Evolutionary conservation across 2,113 vertebrate species (phyloP).

Genomic region (Phyllostomus hastatus): DNA sequence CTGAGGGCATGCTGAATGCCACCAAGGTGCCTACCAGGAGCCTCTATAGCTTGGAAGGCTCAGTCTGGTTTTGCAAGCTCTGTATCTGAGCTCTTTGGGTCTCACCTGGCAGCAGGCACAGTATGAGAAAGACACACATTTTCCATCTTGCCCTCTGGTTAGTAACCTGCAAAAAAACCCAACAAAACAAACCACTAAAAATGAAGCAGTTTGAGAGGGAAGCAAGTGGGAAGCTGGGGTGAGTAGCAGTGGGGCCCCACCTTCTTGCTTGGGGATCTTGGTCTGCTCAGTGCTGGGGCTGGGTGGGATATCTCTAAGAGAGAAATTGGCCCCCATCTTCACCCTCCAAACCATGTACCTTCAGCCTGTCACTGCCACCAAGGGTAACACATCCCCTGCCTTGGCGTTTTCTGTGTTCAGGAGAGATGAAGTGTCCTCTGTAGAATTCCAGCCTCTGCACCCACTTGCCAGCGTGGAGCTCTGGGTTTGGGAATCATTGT

Average conservation of each 20-base stretch:
- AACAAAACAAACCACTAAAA: neutral
- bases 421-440: neutral
- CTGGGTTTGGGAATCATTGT: accelerated
- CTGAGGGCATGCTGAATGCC: accelerated
- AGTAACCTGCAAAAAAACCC: slow-evolving; percentile 32
- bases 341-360: accelerated
- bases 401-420: neutral
- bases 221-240: neutral
- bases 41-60: neutral
- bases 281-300: neutral
- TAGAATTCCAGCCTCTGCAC: neutral
- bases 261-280: neutral
- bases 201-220: neutral
- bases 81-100: neutral
- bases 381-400: neutral
- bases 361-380: neutral
- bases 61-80: accelerated
- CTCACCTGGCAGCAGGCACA: slow-evolving; percentile 79
- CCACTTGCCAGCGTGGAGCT: neutral
- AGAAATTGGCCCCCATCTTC: neutral
- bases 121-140: slow-evolving; percentile 29
- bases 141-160: slow-evolving; percentile 30
- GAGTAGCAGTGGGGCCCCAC: neutral
- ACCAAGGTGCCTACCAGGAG: accelerated
- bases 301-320: neutral